A percentile compares a stretch with the other conserved stretches of the same genome.
Conservation (phyloP, 2,113 vertebrate genomes). For the Pteruthius melanotis region DNA sequence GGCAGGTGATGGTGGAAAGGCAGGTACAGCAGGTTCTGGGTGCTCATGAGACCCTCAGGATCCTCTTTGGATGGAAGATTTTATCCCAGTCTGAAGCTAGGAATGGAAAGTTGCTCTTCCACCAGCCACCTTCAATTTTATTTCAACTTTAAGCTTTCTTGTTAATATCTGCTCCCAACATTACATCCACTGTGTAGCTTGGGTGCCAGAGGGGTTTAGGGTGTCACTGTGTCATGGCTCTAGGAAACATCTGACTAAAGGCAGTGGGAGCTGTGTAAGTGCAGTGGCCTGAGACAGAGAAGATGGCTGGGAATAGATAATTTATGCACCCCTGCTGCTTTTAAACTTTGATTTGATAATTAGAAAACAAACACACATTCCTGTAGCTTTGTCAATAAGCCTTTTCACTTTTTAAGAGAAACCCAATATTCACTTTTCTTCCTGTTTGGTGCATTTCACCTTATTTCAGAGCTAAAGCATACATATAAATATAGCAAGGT, state of each 20-base stretch:
- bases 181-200: neutral
- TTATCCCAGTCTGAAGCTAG: neutral
- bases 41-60: neutral
- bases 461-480: neutral
- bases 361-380: neutral
- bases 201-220: neutral
- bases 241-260: neutral
- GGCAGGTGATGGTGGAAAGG: neutral
- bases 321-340: neutral
- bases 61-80: neutral
- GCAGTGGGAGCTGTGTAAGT: neutral
- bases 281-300: neutral
- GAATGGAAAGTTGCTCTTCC: neutral
- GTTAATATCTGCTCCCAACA: neutral
- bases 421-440: neutral
- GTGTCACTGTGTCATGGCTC: neutral
- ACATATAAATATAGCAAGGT: neutral
- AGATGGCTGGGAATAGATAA: neutral
- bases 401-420: neutral
- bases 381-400: neutral
- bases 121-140: neutral
- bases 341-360: neutral
- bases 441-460: neutral
- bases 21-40: neutral
- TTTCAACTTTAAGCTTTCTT: neutral